Evolutionary conservation across 1,140 invertebrate species (phyloP).

Genomic region (Zaprionus inermis): DNA sequence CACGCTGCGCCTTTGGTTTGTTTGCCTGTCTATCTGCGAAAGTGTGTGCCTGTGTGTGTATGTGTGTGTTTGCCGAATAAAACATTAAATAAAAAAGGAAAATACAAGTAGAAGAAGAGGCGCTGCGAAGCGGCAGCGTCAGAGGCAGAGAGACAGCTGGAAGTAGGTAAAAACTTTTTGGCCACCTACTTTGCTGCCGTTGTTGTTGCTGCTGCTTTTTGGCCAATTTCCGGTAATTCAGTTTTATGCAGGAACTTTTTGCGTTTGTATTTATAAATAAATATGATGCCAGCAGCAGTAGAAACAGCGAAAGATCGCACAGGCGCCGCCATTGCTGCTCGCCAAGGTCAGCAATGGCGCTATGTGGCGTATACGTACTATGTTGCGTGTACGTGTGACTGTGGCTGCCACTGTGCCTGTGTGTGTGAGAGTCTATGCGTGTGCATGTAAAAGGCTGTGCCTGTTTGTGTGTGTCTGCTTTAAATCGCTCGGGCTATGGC

Average conservation of each 20-base stretch:
- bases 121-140: background rate
- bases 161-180: constrained; percentile 74
- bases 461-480: constrained; percentile 30
- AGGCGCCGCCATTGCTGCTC: background rate
- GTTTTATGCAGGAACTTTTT: constrained; percentile 80
- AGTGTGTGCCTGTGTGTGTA: background rate
- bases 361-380: background rate
- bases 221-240: constrained; percentile 82
- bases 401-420: no score
- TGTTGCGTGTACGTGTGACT: no score
- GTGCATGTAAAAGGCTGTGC: background rate
- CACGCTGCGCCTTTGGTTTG: constrained; percentile 50
- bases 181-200: constrained; percentile 62
- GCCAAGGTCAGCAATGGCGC: constrained; percentile 41
- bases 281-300: constrained; percentile 50
- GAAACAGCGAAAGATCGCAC: constrained; percentile 14
- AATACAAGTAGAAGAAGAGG: constrained; percentile 8
- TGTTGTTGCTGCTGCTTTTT: constrained; percentile 56
- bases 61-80: constrained; percentile 32
- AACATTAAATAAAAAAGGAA: constrained; percentile 35
- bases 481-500: constrained; percentile 44
- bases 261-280: constrained; percentile 63
- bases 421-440: background rate
- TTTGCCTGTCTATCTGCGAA: background rate
- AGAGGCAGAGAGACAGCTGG: constrained; percentile 1